Conservation (phyloP, 2,113 vertebrate species). For the Pelodiscus sinensis region DNA sequence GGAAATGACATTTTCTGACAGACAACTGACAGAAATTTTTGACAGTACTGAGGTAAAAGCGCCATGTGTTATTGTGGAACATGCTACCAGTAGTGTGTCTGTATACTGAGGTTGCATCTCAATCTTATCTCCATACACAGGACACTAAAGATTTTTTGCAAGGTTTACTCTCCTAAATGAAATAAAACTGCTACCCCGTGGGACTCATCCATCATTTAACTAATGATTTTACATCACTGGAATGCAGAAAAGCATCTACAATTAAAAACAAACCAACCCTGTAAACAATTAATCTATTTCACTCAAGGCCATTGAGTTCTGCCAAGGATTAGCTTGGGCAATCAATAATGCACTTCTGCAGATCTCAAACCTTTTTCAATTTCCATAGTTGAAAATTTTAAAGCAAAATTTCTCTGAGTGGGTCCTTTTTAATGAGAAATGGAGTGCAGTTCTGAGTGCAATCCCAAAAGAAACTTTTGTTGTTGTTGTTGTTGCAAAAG, state of each 20-base stretch:
- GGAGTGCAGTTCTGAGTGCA: not conserved
- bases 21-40: not conserved
- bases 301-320: not conserved
- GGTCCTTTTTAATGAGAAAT: not conserved
- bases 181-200: not conserved
- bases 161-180: not conserved
- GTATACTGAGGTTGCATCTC: not conserved
- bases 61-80: not conserved
- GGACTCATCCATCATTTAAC: not conserved
- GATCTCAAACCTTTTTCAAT: not conserved
- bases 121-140: not conserved
- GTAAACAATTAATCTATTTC: constrained; percentile 2
- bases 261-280: constrained; percentile 13
- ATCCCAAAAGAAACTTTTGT: not conserved
- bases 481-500: not conserved
- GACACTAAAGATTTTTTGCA: not conserved
- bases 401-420: not conserved
- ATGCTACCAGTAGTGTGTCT: not conserved
- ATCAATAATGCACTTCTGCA: not conserved
- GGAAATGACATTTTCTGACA: not conserved
- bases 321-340: not conserved
- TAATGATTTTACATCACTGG: not conserved
- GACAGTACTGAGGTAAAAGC: not conserved
- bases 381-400: not conserved
- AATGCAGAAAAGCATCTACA: constrained; percentile 1